Percentiles rank a stretch among this genome's conserved stretches.
phyloP scores from a whole-genome alignment of 1,140 invertebrate genomes.

The Lerema accius region DNA sequence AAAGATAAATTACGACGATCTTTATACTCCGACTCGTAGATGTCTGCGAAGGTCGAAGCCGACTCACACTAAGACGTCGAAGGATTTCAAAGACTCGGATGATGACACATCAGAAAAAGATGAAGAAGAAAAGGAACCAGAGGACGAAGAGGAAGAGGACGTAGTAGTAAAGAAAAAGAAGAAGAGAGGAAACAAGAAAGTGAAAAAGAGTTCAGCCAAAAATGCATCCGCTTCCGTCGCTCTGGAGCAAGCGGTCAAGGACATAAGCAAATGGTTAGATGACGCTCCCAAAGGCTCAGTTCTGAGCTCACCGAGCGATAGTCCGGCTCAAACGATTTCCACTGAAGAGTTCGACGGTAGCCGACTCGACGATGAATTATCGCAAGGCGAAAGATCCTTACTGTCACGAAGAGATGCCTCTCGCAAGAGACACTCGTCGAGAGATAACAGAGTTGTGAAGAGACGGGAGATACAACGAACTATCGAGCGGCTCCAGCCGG shows the following conservation, averaged over 20 bases:
- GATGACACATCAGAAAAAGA: slow-evolving; percentile 50
- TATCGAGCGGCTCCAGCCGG: slow-evolving; percentile 91
- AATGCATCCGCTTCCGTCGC: slow-evolving; percentile 88
- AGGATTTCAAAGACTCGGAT: slow-evolving; percentile 49
- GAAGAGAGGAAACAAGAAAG: slow-evolving; percentile 60
- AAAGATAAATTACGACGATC: slow-evolving; percentile 76
- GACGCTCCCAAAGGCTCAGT: slow-evolving; percentile 89
- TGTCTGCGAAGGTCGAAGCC: slow-evolving; percentile 8
- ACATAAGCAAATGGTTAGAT: slow-evolving; percentile 94
- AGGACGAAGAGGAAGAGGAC: slow-evolving; percentile 54
- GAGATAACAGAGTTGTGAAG: slow-evolving; percentile 78
- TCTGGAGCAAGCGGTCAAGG: slow-evolving; percentile 92
- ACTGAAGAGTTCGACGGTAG: slow-evolving; percentile 75
- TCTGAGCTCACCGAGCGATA: slow-evolving; percentile 87
- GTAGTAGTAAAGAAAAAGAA: slow-evolving; percentile 30
- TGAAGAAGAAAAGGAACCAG: slow-evolving; percentile 52
- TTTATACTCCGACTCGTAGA: slow-evolving; percentile 51
- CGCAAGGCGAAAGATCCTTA: slow-evolving; percentile 61
- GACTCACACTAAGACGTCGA: slow-evolving; percentile 43
- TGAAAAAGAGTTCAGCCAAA: slow-evolving; percentile 71
- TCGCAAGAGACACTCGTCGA: slow-evolving; percentile 72
- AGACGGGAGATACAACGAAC: slow-evolving; percentile 90
- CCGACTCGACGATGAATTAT: slow-evolving; percentile 66
- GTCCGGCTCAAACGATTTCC: slow-evolving; percentile 65
- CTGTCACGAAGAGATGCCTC: slow-evolving; percentile 64